These are phyloP conservation scores for Perccottus glenii DNA, from an alignment of 2,113 vertebrate species.

Conservation along the genomic window DNA sequence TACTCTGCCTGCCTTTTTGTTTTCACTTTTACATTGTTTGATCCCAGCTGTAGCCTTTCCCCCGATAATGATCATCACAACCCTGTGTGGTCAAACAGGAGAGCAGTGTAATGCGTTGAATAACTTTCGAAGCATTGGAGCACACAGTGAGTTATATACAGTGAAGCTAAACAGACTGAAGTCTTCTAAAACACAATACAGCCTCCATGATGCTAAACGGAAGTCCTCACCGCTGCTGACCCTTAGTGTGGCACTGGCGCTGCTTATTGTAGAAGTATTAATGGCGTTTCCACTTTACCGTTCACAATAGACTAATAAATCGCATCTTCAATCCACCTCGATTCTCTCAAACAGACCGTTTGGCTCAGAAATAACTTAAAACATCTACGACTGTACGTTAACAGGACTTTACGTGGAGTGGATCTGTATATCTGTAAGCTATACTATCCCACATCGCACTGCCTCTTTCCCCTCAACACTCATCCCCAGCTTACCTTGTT, in stretches of 20 bases:
- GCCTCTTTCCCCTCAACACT: background rate
- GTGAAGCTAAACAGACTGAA: background rate
- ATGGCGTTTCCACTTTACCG: conserved; percentile 7
- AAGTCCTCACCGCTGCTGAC: background rate
- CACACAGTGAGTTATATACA: background rate
- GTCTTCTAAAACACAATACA: background rate
- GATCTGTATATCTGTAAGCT: background rate
- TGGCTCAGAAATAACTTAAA: background rate
- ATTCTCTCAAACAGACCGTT: background rate
- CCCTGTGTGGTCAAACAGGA: no score
- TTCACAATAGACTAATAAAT: background rate
- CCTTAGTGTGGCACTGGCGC: background rate
- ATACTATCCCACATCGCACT: background rate
- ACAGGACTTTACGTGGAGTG: conserved; percentile 10
- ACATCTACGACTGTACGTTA: background rate
- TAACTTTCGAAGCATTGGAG: no score
- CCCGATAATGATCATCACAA: no score
- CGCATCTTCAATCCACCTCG: background rate
- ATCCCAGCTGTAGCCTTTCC: no score
- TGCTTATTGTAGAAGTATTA: conserved; percentile 6
- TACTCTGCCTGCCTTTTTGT: no score
- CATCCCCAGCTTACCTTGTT: background rate
- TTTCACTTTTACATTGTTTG: no score
- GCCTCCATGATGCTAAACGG: background rate
- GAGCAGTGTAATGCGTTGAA: no score